A percentile compares a stretch with the other conserved stretches of the same genome.
Conservation (phyloP, 35 echinoderm and acorn worm species). For the Hemicentrotus pulcherrimus region DNA sequence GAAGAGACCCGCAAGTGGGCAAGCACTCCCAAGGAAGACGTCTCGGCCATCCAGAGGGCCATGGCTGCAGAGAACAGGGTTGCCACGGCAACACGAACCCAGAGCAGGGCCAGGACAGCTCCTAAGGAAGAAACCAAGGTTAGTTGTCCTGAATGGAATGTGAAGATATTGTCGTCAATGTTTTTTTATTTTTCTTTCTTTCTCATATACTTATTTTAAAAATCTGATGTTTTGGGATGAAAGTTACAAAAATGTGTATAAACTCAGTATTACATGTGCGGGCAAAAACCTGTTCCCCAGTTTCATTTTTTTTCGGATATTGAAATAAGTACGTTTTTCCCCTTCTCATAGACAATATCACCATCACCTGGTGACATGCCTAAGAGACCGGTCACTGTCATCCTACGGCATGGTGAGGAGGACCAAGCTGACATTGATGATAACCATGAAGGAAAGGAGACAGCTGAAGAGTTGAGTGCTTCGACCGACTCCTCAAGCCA, state of each 20-base stretch:
- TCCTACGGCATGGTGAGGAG: background rate
- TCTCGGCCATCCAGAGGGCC: constrained; percentile 75
- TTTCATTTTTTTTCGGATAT: no score
- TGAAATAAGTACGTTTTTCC: background rate
- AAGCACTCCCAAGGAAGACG: constrained; percentile 40
- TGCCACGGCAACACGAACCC: constrained; percentile 29
- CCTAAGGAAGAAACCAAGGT: constrained; percentile 35
- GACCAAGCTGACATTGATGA: background rate
- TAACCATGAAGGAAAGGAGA: background rate
- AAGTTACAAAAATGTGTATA: no score
- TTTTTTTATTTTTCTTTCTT: no score
- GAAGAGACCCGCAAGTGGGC: constrained; percentile 51
- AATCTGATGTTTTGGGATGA: no score
- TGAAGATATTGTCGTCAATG: no score
- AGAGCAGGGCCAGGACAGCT: constrained; percentile 62
- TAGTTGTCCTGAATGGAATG: background rate
- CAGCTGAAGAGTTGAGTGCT: background rate
- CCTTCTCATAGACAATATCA: background rate
- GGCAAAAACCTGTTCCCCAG: no score
- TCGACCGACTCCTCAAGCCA: background rate
- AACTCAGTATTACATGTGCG: no score
- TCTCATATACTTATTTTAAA: no score
- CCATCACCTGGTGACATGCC: constrained; percentile 6
- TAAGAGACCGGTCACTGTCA: constrained; percentile 20
- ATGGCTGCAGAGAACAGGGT: constrained; percentile 84